A percentile compares a stretch with the other conserved stretches of the same genome.
These are phyloP conservation scores for Rhadina sibilatrix DNA, from an alignment of 2,113 vertebrate genomes.

Conservation along the genomic window DNA sequence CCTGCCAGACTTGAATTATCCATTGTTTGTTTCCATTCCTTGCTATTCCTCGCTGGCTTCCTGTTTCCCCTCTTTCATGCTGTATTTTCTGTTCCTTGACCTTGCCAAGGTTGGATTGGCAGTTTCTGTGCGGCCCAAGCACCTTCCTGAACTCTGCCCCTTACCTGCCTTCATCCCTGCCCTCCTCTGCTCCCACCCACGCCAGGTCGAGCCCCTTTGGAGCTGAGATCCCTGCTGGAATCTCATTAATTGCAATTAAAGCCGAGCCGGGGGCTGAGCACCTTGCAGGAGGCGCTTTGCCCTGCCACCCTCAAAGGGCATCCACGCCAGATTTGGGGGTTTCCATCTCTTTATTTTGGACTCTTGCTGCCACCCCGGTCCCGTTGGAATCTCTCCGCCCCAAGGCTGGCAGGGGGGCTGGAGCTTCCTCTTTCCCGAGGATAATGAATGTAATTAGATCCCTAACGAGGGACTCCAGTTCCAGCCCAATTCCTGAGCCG, in stretches of 20 bases:
- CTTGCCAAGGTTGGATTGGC: neutral
- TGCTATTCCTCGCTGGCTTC: constrained; percentile 7
- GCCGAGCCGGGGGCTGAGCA: neutral
- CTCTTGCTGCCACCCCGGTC: neutral
- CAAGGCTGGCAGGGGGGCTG: neutral
- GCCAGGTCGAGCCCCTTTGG: neutral
- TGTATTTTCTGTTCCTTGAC: constrained; percentile 15
- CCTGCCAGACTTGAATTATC: constrained; percentile 45
- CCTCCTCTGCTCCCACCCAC: neutral
- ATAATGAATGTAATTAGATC: constrained; percentile 18
- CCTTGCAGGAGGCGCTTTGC: neutral
- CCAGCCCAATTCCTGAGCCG: neutral
- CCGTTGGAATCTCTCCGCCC: neutral
- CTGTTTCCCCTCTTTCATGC: constrained; percentile 48
- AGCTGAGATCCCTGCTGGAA: neutral
- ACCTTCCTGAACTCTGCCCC: constrained; percentile 9
- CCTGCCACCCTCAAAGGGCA: neutral
- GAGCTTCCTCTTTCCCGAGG: neutral
- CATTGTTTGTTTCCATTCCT: constrained; percentile 42
- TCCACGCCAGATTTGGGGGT: neutral
- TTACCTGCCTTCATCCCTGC: neutral
- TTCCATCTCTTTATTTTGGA: neutral
- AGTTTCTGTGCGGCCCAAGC: neutral
- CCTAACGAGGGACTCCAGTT: constrained; percentile 29
- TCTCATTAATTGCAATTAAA: neutral